Conservation (phyloP, 1,140 invertebrate genomes). For the Cryptotermes secundus region DNA sequence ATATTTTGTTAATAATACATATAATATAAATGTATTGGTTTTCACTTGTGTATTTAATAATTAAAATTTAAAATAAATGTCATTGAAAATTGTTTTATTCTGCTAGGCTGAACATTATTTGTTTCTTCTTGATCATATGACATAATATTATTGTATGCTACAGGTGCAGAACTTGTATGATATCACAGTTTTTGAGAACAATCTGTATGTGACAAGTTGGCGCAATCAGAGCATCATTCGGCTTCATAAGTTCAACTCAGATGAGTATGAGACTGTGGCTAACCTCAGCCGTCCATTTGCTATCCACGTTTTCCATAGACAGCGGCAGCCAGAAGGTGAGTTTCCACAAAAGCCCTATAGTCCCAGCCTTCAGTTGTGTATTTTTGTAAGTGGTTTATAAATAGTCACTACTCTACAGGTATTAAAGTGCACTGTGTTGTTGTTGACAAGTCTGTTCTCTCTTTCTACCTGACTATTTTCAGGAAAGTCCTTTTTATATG, state of each 20-base stretch:
- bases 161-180: constrained; percentile 67
- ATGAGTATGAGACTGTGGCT: constrained; percentile 47
- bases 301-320: constrained; percentile 70
- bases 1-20: too few species aligned
- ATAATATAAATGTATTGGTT: too few species aligned
- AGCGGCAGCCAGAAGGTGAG: constrained; percentile 67
- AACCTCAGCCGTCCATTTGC: constrained; percentile 59
- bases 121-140: neutral
- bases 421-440: too few species aligned
- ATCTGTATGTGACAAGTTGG: constrained; percentile 67
- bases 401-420: too few species aligned
- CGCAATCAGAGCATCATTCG: constrained; percentile 59
- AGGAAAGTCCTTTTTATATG: too few species aligned
- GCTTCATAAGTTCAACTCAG: constrained; percentile 57
- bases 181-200: constrained; percentile 68
- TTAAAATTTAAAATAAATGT: too few species aligned
- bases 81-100: neutral
- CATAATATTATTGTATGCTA: constrained; percentile 39
- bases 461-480: too few species aligned
- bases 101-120: neutral
- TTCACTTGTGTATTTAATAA: too few species aligned
- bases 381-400: too few species aligned
- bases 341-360: constrained; percentile 35
- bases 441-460: too few species aligned
- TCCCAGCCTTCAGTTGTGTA: too few species aligned